These are phyloP conservation scores for Chelmon rostratus DNA, from an alignment of 2,797 vertebrate species.

Conservation along the genomic window DNA sequence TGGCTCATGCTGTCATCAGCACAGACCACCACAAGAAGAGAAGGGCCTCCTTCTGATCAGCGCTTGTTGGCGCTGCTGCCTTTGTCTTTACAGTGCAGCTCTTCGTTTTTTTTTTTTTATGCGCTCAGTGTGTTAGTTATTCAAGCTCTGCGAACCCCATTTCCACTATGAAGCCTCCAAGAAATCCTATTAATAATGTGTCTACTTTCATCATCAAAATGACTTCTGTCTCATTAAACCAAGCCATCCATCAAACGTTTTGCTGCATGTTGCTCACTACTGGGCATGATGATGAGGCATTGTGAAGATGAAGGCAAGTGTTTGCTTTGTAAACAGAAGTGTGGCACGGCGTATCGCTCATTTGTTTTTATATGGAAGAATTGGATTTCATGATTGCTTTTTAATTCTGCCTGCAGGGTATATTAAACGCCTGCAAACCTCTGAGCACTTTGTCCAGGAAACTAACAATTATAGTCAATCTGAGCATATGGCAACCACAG, in stretches of 20 bases:
- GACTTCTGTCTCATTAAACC: constrained; percentile 70
- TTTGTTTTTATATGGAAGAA: constrained; percentile 84
- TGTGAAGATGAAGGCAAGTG: constrained; percentile 63
- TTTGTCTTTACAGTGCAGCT: constrained; percentile 4
- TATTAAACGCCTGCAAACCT: constrained; percentile 88
- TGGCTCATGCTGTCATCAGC: constrained; percentile 34
- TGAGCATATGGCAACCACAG: constrained; percentile 82
- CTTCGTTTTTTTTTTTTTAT: constrained; percentile 33
- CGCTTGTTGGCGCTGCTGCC: not conserved
- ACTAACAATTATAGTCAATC: constrained; percentile 88
- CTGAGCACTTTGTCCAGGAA: constrained; percentile 84
- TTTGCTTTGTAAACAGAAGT: constrained; percentile 80
- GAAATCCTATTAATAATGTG: constrained; percentile 56
- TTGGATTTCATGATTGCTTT: constrained; percentile 88
- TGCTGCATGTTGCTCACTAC: constrained; percentile 37
- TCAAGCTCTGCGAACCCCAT: constrained; percentile 25
- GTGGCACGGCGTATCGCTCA: constrained; percentile 50
- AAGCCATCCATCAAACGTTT: constrained; percentile 76
- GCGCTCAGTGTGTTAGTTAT: not conserved
- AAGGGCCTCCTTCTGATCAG: constrained; percentile 6
- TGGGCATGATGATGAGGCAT: constrained; percentile 35
- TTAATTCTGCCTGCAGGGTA: constrained; percentile 86
- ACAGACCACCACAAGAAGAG: constrained; percentile 28
- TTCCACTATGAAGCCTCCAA: constrained; percentile 31
- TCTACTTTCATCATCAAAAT: constrained; percentile 65